phyloP scores from a whole-genome alignment of 1,140 invertebrate genomes.

The Drepana arcuata region DNA sequence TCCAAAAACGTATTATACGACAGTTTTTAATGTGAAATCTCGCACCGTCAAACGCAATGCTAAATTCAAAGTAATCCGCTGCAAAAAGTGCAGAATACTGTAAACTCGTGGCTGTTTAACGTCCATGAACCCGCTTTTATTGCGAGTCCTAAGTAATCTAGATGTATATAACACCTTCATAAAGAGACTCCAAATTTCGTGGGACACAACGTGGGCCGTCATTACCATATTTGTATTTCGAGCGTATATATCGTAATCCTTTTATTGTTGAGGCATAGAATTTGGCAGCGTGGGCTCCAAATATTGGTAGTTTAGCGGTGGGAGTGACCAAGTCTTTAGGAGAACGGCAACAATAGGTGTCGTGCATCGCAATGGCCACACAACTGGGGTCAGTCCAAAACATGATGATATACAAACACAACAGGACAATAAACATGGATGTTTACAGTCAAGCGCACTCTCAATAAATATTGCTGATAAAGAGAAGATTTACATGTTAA shows the following conservation, averaged over 20 bases:
- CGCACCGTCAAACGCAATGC: slow-evolving; percentile 26
- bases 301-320: slow-evolving; percentile 29
- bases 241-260: slow-evolving; percentile 31
- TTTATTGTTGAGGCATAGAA: slow-evolving; percentile 39
- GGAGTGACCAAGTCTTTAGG: slow-evolving; percentile 16
- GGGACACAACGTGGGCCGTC: slow-evolving; percentile 34
- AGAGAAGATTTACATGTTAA: slow-evolving; percentile 41
- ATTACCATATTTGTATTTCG: slow-evolving; percentile 35
- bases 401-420: slow-evolving; percentile 25
- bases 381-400: slow-evolving; percentile 26
- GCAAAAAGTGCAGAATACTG: slow-evolving; percentile 60
- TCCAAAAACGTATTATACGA: no score
- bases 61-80: slow-evolving; percentile 43
- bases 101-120: slow-evolving; percentile 28
- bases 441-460: slow-evolving; percentile 35
- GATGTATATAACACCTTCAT: slow-evolving; percentile 47
- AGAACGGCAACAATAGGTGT: slow-evolving; percentile 27
- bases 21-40: slow-evolving; percentile 37
- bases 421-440: slow-evolving; percentile 42
- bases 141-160: slow-evolving; percentile 42
- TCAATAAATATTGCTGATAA: slow-evolving; percentile 63
- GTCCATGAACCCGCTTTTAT: slow-evolving; percentile 51
- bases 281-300: slow-evolving; percentile 35
- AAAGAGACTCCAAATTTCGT: slow-evolving; percentile 40
- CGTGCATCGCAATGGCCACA: slow-evolving; percentile 13